Conservation (phyloP, 1,140 invertebrate genomes). For the Tetramorium simillimum region DNA sequence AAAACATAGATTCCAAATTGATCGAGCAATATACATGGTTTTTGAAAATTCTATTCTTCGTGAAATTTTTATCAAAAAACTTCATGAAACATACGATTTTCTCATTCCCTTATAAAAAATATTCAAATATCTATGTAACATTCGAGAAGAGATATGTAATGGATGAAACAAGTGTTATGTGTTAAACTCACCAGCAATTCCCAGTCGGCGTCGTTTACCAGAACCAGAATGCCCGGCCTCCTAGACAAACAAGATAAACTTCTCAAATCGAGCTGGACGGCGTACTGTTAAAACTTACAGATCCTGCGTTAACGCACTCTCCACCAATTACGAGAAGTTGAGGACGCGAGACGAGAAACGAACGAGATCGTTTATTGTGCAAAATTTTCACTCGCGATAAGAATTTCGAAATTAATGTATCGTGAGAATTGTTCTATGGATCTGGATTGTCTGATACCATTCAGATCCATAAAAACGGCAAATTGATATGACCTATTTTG, state of each 20-base stretch:
- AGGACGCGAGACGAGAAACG: neutral
- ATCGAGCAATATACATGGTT: too few species aligned
- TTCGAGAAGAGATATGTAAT: neutral
- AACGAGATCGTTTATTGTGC: neutral
- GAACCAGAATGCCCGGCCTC: slow-evolving; percentile 95
- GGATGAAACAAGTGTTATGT: neutral
- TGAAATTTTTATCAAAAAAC: neutral
- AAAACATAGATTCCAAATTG: neutral
- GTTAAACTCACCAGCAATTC: slow-evolving; percentile 90
- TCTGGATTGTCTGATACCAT: neutral
- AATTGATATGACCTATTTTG: too few species aligned
- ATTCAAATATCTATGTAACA: neutral
- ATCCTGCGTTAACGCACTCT: neutral
- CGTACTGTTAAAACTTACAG: slow-evolving; percentile 32
- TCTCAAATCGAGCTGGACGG: slow-evolving; percentile 19
- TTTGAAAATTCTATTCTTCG: neutral
- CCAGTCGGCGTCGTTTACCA: slow-evolving; percentile 98
- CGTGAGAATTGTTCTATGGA: neutral
- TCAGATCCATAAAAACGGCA: neutral
- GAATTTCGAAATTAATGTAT: neutral
- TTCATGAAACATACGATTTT: neutral
- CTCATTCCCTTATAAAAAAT: neutral
- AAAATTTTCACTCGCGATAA: neutral
- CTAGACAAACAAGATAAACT: slow-evolving; percentile 84
- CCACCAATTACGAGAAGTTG: slow-evolving; percentile 26